A percentile compares a stretch with the other conserved stretches of the same genome.
Evolutionary conservation across 1,140 invertebrate genomes (phyloP).

Genomic region (Macrosteles quadrilineatus): DNA sequence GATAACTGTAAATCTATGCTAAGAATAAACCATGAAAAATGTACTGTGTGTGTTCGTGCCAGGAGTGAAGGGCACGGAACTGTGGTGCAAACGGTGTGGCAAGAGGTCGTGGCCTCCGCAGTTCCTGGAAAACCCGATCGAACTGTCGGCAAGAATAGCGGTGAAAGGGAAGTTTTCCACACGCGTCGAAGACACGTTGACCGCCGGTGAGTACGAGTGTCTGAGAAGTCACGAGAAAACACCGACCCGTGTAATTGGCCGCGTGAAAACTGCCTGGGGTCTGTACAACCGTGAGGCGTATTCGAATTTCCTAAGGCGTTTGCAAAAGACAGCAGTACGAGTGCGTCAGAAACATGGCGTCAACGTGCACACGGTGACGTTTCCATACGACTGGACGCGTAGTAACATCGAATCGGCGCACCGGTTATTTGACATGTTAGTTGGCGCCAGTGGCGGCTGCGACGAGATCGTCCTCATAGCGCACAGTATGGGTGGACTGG

Average conservation of each 20-base stretch:
- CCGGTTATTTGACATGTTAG: too few species aligned
- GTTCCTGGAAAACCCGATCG: neutral
- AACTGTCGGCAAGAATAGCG: neutral
- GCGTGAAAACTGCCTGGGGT: neutral
- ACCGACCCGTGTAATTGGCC: neutral
- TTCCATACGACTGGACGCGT: constrained; percentile 4
- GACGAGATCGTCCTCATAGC: neutral
- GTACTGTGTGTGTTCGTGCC: neutral
- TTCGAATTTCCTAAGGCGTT: neutral
- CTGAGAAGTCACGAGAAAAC: neutral
- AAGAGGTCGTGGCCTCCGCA: neutral
- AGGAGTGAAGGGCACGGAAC: neutral
- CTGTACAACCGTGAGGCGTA: neutral
- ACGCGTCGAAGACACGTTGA: neutral
- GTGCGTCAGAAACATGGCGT: neutral
- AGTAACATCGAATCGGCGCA: neutral
- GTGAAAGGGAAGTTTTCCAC: neutral
- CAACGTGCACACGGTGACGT: neutral
- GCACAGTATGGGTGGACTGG: constrained; percentile 11
- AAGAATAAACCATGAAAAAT: too few species aligned
- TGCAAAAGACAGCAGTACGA: neutral
- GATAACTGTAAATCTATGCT: too few species aligned
- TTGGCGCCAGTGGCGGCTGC: neutral
- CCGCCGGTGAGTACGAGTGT: neutral
- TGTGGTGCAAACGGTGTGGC: neutral